These are phyloP conservation scores for Ptychadena robeensis DNA, from an alignment of 2,797 vertebrate species.

Conservation along the genomic window DNA sequence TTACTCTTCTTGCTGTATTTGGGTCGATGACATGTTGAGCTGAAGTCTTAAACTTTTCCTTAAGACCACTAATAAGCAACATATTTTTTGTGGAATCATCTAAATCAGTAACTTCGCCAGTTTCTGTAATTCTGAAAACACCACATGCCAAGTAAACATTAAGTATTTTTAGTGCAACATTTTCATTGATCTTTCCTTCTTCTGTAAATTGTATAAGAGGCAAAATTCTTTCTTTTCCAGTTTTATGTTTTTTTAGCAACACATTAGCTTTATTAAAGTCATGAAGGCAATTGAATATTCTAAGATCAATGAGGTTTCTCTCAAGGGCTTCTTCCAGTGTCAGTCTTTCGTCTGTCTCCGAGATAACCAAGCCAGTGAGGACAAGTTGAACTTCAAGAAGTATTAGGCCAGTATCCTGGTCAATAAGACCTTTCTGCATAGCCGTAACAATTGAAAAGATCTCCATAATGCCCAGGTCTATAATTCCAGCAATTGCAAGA, in stretches of 20 bases:
- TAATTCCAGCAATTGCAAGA: conserved; percentile 87
- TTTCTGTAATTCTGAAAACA: conserved; percentile 71
- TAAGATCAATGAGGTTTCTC: conserved; percentile 79
- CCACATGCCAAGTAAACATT: conserved; percentile 82
- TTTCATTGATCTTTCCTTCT: conserved; percentile 79
- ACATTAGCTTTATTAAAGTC: conserved; percentile 77
- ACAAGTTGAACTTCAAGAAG: conserved; percentile 90
- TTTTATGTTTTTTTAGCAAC: conserved; percentile 67
- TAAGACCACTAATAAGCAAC: conserved; percentile 72
- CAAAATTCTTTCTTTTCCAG: conserved; percentile 66
- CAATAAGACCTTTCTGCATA: conserved; percentile 90
- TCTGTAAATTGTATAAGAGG: conserved; percentile 80
- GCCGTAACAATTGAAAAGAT: conserved; percentile 90
- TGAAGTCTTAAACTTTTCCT: conserved; percentile 75
- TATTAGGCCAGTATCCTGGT: conserved; percentile 88
- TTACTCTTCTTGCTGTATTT: conserved; percentile 87
- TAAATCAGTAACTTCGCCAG: conserved; percentile 73
- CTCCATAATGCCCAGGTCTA: conserved; percentile 94
- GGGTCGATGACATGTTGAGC: conserved; percentile 87
- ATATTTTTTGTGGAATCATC: conserved; percentile 76
- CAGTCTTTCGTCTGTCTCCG: conserved; percentile 77
- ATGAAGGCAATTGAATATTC: conserved; percentile 74
- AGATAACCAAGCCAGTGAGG: conserved; percentile 83
- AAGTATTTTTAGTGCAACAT: conserved; percentile 83
- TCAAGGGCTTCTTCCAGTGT: conserved; percentile 82